A percentile compares a stretch with the other conserved stretches of the same genome.
Evolutionary conservation across 2,113 vertebrate species (phyloP).

Genomic region (Hiodon alosoides): DNA sequence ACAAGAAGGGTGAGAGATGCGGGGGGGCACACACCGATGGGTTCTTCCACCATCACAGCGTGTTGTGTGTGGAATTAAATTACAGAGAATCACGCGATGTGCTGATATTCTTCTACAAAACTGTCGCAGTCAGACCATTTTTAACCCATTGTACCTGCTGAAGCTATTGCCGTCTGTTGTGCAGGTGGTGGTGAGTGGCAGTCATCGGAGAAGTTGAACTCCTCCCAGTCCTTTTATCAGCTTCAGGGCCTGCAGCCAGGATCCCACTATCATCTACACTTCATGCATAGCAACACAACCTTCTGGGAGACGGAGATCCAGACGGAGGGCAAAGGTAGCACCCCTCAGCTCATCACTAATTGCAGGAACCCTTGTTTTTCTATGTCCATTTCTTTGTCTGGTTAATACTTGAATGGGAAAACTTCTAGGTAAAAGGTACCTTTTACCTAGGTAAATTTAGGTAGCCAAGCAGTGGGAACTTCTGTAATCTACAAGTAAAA

Average conservation of each 20-base stretch:
- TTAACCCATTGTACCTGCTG: not conserved
- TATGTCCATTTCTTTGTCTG: not conserved
- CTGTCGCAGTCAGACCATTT: not conserved
- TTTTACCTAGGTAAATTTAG: not conserved
- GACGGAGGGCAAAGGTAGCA: constrained; percentile 61
- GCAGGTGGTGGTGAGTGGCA: constrained; percentile 44
- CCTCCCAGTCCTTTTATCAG: constrained; percentile 65
- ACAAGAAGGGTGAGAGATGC: constrained; percentile 50
- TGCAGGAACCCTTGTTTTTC: too few species aligned
- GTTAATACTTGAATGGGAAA: too few species aligned
- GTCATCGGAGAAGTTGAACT: constrained; percentile 52
- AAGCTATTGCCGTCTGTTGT: not conserved
- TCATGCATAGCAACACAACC: constrained; percentile 47
- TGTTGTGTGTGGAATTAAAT: not conserved
- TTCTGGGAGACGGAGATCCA: constrained; percentile 51
- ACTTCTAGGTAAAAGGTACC: not conserved
- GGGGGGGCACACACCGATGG: not conserved
- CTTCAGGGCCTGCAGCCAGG: constrained; percentile 64
- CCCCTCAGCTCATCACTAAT: not conserved
- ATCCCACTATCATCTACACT: constrained; percentile 56
- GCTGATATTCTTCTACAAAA: not conserved
- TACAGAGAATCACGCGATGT: not conserved
- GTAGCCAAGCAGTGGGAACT: too few species aligned
- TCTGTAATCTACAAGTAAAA: too few species aligned
- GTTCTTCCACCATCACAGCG: not conserved